Percentiles rank a stretch among this genome's conserved stretches.
phyloP scores from a whole-genome alignment of 2,888 invertebrate genomes.

The Phengaris alcon region DNA sequence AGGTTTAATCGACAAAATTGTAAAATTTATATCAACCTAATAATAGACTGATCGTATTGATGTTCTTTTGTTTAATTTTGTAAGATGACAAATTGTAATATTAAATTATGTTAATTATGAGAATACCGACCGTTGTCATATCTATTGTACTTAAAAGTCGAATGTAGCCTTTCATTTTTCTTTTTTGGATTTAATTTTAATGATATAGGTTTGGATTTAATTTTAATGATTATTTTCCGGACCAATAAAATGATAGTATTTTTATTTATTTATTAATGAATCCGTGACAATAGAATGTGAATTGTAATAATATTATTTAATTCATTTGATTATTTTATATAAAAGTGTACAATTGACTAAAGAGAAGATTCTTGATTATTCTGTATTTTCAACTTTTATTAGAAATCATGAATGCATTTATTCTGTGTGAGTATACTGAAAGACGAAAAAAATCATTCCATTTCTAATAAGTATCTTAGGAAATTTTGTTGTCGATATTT shows the following conservation, averaged over 20 bases:
- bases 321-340: slow-evolving; percentile 65
- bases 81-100: slow-evolving; percentile 76
- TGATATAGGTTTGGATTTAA: slow-evolving; percentile 41
- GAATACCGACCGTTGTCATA: slow-evolving; percentile 51
- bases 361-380: slow-evolving; percentile 63
- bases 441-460: slow-evolving; percentile 74
- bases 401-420: slow-evolving; percentile 64
- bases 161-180: slow-evolving; percentile 72
- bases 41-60: slow-evolving; percentile 79
- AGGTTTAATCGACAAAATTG: slow-evolving; percentile 76
- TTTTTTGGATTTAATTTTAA: slow-evolving; percentile 61
- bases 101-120: slow-evolving; percentile 70
- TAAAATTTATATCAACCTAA: slow-evolving; percentile 75
- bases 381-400: slow-evolving; percentile 60
- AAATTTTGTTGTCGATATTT: slow-evolving; percentile 60
- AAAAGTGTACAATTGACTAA: slow-evolving; percentile 73
- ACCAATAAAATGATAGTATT: slow-evolving; percentile 73
- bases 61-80: slow-evolving; percentile 77
- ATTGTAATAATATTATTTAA: slow-evolving; percentile 56
- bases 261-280: slow-evolving; percentile 70
- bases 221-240: slow-evolving; percentile 51
- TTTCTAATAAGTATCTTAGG: slow-evolving; percentile 61
- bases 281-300: slow-evolving; percentile 54
- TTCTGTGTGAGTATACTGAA: slow-evolving; percentile 73
- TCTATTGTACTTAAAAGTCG: slow-evolving; percentile 71